Evolutionary conservation across 2,113 vertebrate species (phyloP).

Genomic region (Saccopteryx leptura): DNA sequence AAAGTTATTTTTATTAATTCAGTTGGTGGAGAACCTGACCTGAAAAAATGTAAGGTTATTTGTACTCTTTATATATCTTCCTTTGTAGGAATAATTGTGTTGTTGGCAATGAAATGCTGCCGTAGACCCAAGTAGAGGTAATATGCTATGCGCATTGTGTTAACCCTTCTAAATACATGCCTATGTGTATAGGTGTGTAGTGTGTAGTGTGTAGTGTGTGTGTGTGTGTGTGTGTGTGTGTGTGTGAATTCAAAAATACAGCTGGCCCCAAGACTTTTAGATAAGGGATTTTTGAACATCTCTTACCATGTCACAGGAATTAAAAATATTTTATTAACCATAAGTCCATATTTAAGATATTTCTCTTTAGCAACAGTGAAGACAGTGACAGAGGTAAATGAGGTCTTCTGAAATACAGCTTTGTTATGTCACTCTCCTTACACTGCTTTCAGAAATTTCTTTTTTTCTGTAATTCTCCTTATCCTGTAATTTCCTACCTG

Average conservation of each 20-base stretch:
- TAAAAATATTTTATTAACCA: neutral
- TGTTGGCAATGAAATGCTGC: neutral
- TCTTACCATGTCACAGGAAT: neutral
- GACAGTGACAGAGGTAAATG: neutral
- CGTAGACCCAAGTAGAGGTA: neutral
- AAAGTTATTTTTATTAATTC: constrained; percentile 17
- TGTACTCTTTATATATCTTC: neutral
- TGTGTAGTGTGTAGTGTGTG: too few relatives aligned
- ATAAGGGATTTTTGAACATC: neutral
- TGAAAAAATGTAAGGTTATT: neutral
- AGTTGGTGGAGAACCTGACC: neutral
- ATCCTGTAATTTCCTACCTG: constrained; percentile 3
- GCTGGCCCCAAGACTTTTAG: neutral
- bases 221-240: too few relatives aligned
- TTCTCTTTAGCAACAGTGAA: neutral
- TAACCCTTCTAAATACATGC: neutral
- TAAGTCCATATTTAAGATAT: constrained; percentile 11
- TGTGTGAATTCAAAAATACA: neutral
- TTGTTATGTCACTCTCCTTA: neutral
- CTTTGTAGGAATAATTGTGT: neutral
- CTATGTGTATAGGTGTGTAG: too few relatives aligned
- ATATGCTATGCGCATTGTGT: neutral
- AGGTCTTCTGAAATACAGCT: neutral
- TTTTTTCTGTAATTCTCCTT: neutral
- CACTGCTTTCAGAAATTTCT: neutral